Evolutionary conservation across 2,888 invertebrate genomes (phyloP), one percentile per base, ranked within the genome.

Genomic region (Cerastis leucographa): DNA sequence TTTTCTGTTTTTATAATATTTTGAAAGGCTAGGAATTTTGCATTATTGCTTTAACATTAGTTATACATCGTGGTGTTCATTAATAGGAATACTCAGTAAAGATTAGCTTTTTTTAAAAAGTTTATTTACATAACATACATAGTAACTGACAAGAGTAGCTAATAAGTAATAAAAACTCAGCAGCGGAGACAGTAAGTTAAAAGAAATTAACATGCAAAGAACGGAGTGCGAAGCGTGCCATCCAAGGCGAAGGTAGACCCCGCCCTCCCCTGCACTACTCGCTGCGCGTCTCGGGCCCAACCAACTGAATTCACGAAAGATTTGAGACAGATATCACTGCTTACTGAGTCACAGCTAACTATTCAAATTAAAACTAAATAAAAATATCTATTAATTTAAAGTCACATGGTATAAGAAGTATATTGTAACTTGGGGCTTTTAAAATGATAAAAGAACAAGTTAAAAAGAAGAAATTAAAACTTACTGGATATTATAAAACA

Each of bases 81-180:
- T 85, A 87, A 80, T 87, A 93, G 92, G 90, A 91, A 90, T 90
- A 91, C 81, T 89, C 88, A 92, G 89, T 90, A 91, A 92, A 92
- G 87, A 91, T 90, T 89, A 84, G 84, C 84, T 87, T 90, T 92
- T 83, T 92, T 92, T 90, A 92, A 93, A 95, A 94, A 94, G 93
- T 95, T 95, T 96, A 96, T 96, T 96, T 96, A 96, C 95, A 95
- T 95, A 95, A 95, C 94, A 94, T 95, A 93, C 92, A 95, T 93
- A 94, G 85, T 87, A 95, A 94, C 94, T 93, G 93, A 95, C 92
- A 94, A 93, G 91, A 93, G 89, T 93, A 93, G 92, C 89, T 93
- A 92, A 81, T 91, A 93, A 90, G 92, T 92, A 93, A 92, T 91
- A 91, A 92, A 92, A 93, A 93, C 93, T 92, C 93, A 92, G 93